Conservation (phyloP, 2,113 vertebrate genomes). For the Oxyura jamaicensis region DNA sequence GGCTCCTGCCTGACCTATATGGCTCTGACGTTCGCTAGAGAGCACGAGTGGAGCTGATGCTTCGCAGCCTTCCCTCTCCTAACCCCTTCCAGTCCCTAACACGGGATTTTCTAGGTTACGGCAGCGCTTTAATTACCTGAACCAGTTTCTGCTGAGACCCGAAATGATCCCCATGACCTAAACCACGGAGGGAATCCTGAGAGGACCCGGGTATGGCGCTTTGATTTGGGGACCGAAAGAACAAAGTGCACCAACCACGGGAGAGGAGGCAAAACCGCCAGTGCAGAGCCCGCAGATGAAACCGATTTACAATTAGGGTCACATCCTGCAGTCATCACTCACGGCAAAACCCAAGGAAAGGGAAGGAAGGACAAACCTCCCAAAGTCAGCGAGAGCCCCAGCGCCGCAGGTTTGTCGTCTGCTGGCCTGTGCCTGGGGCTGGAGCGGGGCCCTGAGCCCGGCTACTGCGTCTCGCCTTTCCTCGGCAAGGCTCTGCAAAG, state of each 20-base stretch:
- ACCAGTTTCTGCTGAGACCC: neutral
- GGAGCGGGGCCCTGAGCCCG: neutral
- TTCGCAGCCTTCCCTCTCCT: neutral
- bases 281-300: neutral
- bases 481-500: neutral
- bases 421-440: neutral
- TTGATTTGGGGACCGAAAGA: neutral
- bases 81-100: neutral
- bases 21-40: neutral
- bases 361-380: neutral
- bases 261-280: neutral
- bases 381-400: neutral
- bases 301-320: neutral
- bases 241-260: neutral
- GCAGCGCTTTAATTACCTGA: neutral
- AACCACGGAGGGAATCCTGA: neutral
- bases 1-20: constrained; percentile 57
- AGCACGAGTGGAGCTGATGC: neutral
- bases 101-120: neutral
- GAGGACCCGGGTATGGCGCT: fast-evolving
- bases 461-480: neutral
- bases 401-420: neutral
- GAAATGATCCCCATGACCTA: neutral
- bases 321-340: neutral
- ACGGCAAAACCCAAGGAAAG: neutral